Base-by-base conservation (phyloP, 2,888 invertebrate species). In the Temnothorax rugatulus region DNA sequence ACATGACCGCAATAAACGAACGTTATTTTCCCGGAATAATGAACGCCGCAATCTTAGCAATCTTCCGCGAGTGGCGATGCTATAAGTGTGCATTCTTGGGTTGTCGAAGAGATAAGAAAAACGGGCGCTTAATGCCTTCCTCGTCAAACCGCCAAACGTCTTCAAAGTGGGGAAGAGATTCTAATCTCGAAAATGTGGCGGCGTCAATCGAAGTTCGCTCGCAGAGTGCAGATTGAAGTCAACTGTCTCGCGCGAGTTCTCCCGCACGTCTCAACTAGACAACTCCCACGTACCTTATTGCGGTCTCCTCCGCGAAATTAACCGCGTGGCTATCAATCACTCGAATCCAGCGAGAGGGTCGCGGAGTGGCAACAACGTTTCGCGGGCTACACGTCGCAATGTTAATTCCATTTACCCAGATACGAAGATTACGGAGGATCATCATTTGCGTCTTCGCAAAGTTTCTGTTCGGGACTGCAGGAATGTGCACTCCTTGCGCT, bases 291-390 rank as follows among this genome's bases (percentile, higher is more conserved):
- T 63, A 52, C 25, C 9, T 25, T 18, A 50, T 44, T 85, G 88
- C 73, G 86, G 88, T 87, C 88, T 44, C 15, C 57, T 25, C 18
- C 84, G 86, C 81, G 84, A 90, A 92, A 90, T 91, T 90, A 92
- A 91, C 91, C 66, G 71, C 73, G 61, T 25, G 41, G 29, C 77
- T 68, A 81, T 61, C 73, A 77, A 61, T 69, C 77, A 68, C 63
- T 59, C 52, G 63, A 59, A 77, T 47, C 52, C 75, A 75, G 66
- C 25, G 25, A 50, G n/a, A 11, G 18, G 18, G 38, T 29, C 34
- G 50, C n/a, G 9, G 0, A 34, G 29, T 34, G 34, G 34, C 47
- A 71, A 25, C 77, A 71, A 25, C 77, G 61, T 74, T 75, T 38
- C 18, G 74, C 82, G 54, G 52, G 25, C 52, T 41, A 50, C 41